Evolutionary conservation across 1,140 invertebrate species (phyloP).

Genomic region (Druon quercuslanigerum): DNA sequence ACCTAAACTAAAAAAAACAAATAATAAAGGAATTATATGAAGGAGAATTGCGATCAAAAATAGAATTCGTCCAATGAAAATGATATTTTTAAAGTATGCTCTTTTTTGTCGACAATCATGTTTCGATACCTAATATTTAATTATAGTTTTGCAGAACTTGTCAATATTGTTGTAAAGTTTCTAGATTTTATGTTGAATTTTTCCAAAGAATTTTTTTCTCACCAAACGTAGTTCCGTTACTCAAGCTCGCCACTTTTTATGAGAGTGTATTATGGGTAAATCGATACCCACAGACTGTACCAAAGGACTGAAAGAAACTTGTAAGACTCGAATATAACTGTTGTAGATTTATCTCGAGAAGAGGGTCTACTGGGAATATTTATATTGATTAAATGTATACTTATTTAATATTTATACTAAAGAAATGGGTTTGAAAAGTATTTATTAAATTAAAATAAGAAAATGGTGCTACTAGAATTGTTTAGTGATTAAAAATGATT

Average conservation of each 20-base stretch:
- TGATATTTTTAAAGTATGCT: too few species aligned
- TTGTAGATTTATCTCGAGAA: background rate
- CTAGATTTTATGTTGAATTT: background rate
- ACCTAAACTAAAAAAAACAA: too few species aligned
- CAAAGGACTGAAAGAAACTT: conserved; percentile 7
- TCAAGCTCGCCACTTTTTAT: background rate
- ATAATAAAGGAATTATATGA: too few species aligned
- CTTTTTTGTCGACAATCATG: background rate
- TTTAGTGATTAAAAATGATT: too few species aligned
- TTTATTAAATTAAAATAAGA: too few species aligned
- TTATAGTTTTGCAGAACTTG: conserved; percentile 18
- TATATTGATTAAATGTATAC: background rate
- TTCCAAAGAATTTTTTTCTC: background rate
- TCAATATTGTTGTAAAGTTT: conserved; percentile 1
- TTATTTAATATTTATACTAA: too few species aligned
- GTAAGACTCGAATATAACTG: background rate
- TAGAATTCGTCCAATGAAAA: too few species aligned
- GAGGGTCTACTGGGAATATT: background rate
- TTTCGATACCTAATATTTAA: background rate
- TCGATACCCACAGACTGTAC: conserved; percentile 8
- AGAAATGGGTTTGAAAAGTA: too few species aligned
- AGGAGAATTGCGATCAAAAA: too few species aligned
- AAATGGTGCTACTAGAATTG: too few species aligned
- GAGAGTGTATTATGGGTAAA: conserved; percentile 13
- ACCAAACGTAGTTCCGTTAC: background rate